phyloP scores from a whole-genome alignment of 2,888 invertebrate species.

The Lepidocyrtinus sp. region DNA sequence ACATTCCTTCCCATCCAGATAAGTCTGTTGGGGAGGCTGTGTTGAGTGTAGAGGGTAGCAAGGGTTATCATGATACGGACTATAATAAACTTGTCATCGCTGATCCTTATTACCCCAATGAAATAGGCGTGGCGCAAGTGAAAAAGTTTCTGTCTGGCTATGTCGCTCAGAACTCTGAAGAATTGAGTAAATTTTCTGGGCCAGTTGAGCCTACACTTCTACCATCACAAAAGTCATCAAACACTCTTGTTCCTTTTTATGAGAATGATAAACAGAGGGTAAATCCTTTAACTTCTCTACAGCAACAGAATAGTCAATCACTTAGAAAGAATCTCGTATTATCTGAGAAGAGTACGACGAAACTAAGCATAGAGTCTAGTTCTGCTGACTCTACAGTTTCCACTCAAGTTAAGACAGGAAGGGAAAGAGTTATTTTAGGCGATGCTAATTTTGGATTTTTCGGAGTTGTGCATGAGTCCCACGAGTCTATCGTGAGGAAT shows the following conservation, averaged over 20 bases:
- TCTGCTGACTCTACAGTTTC: neutral
- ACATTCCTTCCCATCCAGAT: neutral
- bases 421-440: conserved; percentile 64
- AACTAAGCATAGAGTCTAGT: neutral
- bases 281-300: neutral
- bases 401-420: conserved; percentile 48
- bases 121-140: conserved; percentile 61
- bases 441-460: conserved; percentile 67
- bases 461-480: conserved; percentile 45
- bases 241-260: conserved; percentile 6
- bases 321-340: conserved; percentile 34
- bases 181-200: conserved; percentile 50
- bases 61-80: conserved; percentile 1
- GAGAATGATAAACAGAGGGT: neutral
- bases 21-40: neutral
- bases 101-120: conserved; percentile 55
- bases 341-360: neutral
- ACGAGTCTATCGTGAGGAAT: conserved; percentile 27
- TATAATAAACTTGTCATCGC: conserved; percentile 45
- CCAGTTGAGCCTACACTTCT: conserved; percentile 32
- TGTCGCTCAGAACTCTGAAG: conserved; percentile 41
- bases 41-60: neutral
- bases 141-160: conserved; percentile 58
- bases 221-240: conserved; percentile 32
- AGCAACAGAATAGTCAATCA: conserved; percentile 50